These are phyloP conservation scores for Tetraodon nigroviridis DNA, from an alignment of 2,113 vertebrate genomes.

Conservation along the genomic window DNA sequence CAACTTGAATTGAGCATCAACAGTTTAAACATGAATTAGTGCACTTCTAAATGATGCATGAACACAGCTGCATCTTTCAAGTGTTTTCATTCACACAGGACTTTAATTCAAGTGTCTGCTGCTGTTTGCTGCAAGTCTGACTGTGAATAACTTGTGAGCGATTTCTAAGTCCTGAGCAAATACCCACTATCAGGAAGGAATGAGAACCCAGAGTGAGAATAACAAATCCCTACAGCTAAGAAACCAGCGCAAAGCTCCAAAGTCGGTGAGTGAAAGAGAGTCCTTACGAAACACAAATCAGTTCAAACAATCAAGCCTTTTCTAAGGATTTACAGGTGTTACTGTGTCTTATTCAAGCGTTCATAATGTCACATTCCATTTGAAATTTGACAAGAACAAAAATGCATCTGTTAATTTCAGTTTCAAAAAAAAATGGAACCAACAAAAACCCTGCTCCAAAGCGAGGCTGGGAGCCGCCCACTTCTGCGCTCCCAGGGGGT, in stretches of 20 bases:
- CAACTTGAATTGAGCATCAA: too few species aligned
- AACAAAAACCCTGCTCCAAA: neutral
- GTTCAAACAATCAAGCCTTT: too few species aligned
- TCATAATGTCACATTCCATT: too few species aligned
- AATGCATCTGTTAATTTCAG: conserved; percentile 10
- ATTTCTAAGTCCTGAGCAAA: conserved; percentile 39
- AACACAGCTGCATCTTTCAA: too few species aligned
- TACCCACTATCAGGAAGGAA: conserved; percentile 43
- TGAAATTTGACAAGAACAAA: neutral
- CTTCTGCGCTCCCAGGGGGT: conserved; percentile 55
- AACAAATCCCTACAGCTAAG: neutral
- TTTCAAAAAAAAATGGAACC: conserved; percentile 13
- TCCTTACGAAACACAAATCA: too few species aligned
- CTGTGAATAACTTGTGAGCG: too few species aligned
- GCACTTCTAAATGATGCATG: too few species aligned
- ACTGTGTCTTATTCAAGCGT: too few species aligned
- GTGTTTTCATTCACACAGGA: neutral
- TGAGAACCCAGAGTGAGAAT: conserved; percentile 24
- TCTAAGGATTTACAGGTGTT: too few species aligned
- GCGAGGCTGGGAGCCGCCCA: conserved; percentile 48
- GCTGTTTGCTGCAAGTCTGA: conserved; percentile 11
- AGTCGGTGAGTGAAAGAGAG: too few species aligned
- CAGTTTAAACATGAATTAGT: too few species aligned
- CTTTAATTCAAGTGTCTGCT: conserved; percentile 25
- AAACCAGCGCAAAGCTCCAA: neutral